phyloP scores from a whole-genome alignment of 2,113 vertebrate species.

The Sturnira hondurensis region DNA sequence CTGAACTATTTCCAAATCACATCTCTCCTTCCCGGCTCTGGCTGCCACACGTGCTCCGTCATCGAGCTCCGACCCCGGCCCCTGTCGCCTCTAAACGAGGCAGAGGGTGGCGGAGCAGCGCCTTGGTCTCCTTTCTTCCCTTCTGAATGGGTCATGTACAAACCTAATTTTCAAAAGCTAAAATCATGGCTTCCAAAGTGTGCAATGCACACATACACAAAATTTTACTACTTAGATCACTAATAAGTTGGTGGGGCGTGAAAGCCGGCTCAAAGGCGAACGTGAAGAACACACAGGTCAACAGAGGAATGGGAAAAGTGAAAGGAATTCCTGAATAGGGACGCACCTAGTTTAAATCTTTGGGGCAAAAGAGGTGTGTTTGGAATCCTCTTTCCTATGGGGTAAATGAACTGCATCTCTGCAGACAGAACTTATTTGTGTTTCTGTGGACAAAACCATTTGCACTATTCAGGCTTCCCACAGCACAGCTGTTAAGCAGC shows the following conservation, averaged over 20 bases:
- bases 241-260: background rate
- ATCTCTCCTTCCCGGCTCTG: conserved; percentile 29
- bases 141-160: background rate
- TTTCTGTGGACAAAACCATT: background rate
- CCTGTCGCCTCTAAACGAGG: background rate
- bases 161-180: background rate
- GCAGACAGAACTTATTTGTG: background rate
- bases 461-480: rapidly evolving
- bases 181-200: background rate
- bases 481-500: rapidly evolving
- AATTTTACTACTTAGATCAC: too few relatives aligned
- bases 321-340: background rate
- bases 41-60: background rate
- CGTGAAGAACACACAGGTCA: background rate
- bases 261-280: background rate
- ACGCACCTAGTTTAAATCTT: background rate
- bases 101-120: background rate
- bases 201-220: background rate
- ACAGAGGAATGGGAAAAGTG: background rate
- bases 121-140: rapidly evolving
- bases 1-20: conserved; percentile 25
- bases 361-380: background rate
- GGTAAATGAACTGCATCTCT: too few relatives aligned
- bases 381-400: background rate
- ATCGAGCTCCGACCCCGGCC: conserved; percentile 17